Conservation (phyloP, 2,888 invertebrate genomes). For the Drosophila mulleri region DNA sequence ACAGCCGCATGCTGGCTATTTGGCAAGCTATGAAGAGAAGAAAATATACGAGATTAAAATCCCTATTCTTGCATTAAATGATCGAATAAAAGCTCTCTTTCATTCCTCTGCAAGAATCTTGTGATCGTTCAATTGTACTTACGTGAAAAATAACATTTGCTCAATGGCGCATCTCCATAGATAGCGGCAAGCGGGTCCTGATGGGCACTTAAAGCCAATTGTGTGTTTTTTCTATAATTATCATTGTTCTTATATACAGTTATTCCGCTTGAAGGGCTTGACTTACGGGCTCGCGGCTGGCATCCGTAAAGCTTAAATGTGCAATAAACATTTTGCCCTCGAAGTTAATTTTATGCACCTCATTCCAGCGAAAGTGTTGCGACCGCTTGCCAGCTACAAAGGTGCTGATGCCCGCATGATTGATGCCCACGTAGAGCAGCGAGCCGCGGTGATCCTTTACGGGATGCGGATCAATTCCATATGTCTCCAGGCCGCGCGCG, state of each 20-base stretch:
- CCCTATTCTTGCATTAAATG: too few relatives aligned
- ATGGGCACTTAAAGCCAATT: conserved; percentile 97
- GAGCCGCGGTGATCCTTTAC: conserved; percentile 98
- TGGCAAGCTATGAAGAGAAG: conserved; percentile 88
- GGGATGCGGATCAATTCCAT: conserved; percentile 98
- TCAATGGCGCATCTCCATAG: conserved; percentile 99
- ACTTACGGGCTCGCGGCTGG: conserved; percentile 86
- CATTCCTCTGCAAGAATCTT: not conserved
- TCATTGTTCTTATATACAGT: not conserved
- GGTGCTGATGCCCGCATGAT: conserved; percentile 97
- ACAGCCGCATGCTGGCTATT: conserved; percentile 95
- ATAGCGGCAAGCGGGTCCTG: conserved; percentile 96
- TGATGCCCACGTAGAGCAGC: conserved; percentile 96
- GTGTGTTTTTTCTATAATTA: conserved; percentile 94
- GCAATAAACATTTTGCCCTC: conserved; percentile 99
- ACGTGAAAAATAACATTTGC: conserved; percentile 99
- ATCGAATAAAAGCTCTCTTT: too few relatives aligned
- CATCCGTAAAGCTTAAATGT: conserved; percentile 96
- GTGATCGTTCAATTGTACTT: conserved; percentile 82
- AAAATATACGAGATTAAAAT: not conserved
- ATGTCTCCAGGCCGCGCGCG: conserved; percentile 96
- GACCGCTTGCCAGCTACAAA: conserved; percentile 97
- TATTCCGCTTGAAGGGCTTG: not conserved
- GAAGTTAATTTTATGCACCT: conserved; percentile 98
- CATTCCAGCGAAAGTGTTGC: conserved; percentile 98